A percentile compares a stretch with the other conserved stretches of the same genome.
Conservation (phyloP, 2,888 invertebrate genomes). For the Caenorhabditis sp. region DNA sequence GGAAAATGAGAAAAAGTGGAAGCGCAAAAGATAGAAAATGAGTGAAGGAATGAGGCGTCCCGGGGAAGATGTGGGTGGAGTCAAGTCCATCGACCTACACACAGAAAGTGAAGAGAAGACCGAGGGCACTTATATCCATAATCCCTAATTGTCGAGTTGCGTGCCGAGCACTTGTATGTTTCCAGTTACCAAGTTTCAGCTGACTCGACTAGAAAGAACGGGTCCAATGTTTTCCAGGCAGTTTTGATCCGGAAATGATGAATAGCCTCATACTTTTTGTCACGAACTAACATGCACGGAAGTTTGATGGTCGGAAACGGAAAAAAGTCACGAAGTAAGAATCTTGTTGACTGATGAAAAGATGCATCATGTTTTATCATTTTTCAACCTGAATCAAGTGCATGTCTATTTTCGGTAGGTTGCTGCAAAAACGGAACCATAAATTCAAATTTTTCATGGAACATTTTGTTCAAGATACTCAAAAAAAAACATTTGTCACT, state of each 20-base stretch:
- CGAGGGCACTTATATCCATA: slow-evolving; percentile 49
- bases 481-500: no score
- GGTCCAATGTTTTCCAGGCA: background rate
- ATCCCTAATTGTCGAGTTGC: slow-evolving; percentile 56
- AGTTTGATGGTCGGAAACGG: background rate
- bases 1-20: background rate
- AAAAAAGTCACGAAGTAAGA: slow-evolving; percentile 24
- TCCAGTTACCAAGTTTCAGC: background rate
- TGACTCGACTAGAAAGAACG: background rate
- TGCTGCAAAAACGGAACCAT: no score
- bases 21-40: slow-evolving; percentile 2
- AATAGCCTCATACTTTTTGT: slow-evolving; percentile 6
- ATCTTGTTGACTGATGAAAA: slow-evolving; percentile 9
- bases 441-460: no score
- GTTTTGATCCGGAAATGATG: slow-evolving; percentile 18
- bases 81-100: slow-evolving; percentile 22
- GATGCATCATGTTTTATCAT: no score
- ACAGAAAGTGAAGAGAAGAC: slow-evolving; percentile 12
- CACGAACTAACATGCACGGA: slow-evolving; percentile 23
- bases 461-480: no score
- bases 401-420: background rate
- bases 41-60: slow-evolving; percentile 22
- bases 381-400: background rate
- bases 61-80: slow-evolving; percentile 46
- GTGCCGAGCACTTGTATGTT: slow-evolving; percentile 54